Evolutionary conservation across 2,113 vertebrate species (phyloP).

Genomic region (Scophthalmus maximus): DNA sequence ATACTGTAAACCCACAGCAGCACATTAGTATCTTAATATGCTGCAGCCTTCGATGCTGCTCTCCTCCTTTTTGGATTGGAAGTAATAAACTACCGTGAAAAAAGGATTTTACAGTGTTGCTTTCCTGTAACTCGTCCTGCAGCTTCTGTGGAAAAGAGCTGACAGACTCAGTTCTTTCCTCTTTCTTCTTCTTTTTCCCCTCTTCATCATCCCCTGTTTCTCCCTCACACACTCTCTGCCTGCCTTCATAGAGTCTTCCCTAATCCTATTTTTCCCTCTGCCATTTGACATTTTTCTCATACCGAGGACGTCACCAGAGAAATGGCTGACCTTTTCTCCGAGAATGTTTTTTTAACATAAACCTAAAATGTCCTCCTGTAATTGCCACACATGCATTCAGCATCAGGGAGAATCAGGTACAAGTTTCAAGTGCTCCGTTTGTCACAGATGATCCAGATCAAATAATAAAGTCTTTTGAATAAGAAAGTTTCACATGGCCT

Average conservation of each 20-base stretch:
- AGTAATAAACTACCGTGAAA: slow-evolving; percentile 30
- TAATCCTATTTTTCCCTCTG: slow-evolving; percentile 27
- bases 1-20: slow-evolving; percentile 5
- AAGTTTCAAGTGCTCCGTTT: slow-evolving; percentile 13
- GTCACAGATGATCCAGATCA: slow-evolving; percentile 27
- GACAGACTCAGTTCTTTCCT: slow-evolving; percentile 6
- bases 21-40: slow-evolving; percentile 7
- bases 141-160: slow-evolving; percentile 12
- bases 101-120: slow-evolving; percentile 34
- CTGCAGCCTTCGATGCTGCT: neutral
- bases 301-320: neutral
- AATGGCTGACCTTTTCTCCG: slow-evolving; percentile 21
- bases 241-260: neutral
- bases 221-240: slow-evolving; percentile 2
- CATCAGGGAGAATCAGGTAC: too few relatives aligned
- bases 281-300: slow-evolving; percentile 35
- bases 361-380: slow-evolving; percentile 14
- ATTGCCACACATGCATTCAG: slow-evolving; percentile 45
- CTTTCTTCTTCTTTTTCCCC: neutral
- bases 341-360: slow-evolving; percentile 2
- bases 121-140: slow-evolving; percentile 30
- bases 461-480: slow-evolving; percentile 29
- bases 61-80: slow-evolving; percentile 23
- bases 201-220: slow-evolving; percentile 3
- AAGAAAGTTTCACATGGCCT: slow-evolving; percentile 33